A percentile compares a stretch with the other conserved stretches of the same genome.
Evolutionary conservation across 2,888 invertebrate genomes (phyloP).

Genomic region (Apotomis betuletana): DNA sequence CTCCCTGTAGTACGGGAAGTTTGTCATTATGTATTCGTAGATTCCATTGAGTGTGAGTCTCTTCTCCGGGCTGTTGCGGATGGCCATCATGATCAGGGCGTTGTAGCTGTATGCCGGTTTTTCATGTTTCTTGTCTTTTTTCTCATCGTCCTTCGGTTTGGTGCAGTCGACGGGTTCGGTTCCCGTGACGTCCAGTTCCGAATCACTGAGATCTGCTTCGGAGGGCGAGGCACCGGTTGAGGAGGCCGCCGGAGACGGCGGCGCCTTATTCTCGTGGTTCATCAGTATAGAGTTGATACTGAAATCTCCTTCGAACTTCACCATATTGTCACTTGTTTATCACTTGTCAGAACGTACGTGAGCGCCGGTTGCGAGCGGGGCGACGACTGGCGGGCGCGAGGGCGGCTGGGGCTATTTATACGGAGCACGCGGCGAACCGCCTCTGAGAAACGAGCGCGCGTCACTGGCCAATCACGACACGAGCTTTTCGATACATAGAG

Average conservation of each 20-base stretch:
- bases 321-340: slow-evolving; percentile 72
- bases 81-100: slow-evolving; percentile 99
- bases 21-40: slow-evolving; percentile 99
- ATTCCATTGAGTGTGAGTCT: slow-evolving; percentile 97
- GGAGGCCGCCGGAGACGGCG: slow-evolving; percentile 73
- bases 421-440: slow-evolving; percentile 58
- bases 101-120: slow-evolving; percentile 99
- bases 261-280: slow-evolving; percentile 73
- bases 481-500: slow-evolving; percentile 75
- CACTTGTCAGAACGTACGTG: slow-evolving; percentile 59
- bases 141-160: slow-evolving; percentile 72
- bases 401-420: slow-evolving; percentile 73
- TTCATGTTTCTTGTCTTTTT: slow-evolving; percentile 87
- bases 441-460: slow-evolving; percentile 56
- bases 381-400: slow-evolving; percentile 76
- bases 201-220: slow-evolving; percentile 83
- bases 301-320: slow-evolving; percentile 87
- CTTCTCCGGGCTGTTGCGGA: slow-evolving; percentile 96
- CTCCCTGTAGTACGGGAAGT: slow-evolving; percentile 98
- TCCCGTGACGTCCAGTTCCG: slow-evolving; percentile 90
- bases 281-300: slow-evolving; percentile 92
- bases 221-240: slow-evolving; percentile 69
- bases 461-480: slow-evolving; percentile 57
- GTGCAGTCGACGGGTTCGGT: slow-evolving; percentile 89
- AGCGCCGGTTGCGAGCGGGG: slow-evolving; percentile 67